phyloP scores from a whole-genome alignment of 2,113 vertebrate species.

The Panurus biarmicus region DNA sequence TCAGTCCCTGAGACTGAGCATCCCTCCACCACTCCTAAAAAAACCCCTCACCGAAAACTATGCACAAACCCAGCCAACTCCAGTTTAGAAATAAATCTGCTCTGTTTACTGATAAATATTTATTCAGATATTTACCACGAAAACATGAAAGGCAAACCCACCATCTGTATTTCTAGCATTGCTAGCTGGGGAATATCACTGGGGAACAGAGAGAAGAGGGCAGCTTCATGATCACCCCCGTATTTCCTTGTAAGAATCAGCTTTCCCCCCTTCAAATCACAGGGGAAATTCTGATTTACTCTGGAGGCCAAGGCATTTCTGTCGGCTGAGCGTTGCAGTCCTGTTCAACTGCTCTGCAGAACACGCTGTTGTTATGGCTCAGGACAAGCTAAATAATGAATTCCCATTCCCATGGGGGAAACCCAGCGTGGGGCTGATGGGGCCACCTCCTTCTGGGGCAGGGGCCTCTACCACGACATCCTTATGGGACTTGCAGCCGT shows the following conservation, averaged over 20 bases:
- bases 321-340: rapidly evolving
- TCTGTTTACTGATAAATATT: slow-evolving; percentile 50
- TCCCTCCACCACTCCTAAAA: neutral
- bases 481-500: rapidly evolving
- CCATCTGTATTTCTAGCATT: neutral
- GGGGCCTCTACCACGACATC: neutral
- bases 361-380: neutral
- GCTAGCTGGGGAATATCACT: neutral
- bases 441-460: neutral
- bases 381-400: neutral
- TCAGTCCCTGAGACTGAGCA: neutral
- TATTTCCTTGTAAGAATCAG: neutral
- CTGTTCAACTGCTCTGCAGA: neutral
- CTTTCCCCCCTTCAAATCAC: neutral
- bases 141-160: slow-evolving; percentile 27
- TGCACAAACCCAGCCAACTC: neutral
- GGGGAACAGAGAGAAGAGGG: neutral
- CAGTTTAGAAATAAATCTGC: neutral
- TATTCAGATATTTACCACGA: slow-evolving; percentile 1
- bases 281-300: neutral
- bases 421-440: neutral
- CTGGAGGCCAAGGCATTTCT: rapidly evolving
- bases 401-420: neutral
- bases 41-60: neutral
- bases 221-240: neutral